Conservation (phyloP, 2,888 invertebrate genomes). For the Phytoseiulus persimilis region DNA sequence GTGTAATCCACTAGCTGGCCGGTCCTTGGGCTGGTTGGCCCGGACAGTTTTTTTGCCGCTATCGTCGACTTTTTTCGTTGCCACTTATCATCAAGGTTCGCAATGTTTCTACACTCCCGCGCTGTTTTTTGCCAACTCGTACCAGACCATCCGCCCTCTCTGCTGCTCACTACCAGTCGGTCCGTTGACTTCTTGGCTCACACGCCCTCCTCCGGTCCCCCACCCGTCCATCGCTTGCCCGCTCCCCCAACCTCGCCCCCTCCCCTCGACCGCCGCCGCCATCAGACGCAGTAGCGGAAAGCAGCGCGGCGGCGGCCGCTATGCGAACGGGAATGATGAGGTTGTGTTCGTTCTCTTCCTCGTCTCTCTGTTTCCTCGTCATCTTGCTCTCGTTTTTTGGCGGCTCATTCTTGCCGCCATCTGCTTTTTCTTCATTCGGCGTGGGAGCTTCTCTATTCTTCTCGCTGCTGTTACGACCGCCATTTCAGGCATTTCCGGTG, state of each 20-base stretch:
- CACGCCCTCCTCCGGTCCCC: neutral
- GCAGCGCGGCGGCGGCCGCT: neutral
- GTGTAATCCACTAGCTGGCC: neutral
- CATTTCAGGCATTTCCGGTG: conserved; percentile 5
- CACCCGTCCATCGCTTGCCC: neutral
- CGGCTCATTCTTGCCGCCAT: neutral
- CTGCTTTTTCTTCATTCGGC: neutral
- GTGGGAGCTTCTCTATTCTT: neutral
- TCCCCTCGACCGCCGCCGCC: neutral
- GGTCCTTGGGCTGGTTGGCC: neutral
- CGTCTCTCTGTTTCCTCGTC: neutral
- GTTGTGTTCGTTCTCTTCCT: neutral
- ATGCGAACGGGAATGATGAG: neutral
- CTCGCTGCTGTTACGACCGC: neutral
- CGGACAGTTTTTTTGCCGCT: neutral
- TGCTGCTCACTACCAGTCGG: neutral
- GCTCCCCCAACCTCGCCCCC: neutral
- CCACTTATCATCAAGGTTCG: neutral
- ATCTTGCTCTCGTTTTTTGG: neutral
- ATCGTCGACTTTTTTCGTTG: neutral
- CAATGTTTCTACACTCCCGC: neutral
- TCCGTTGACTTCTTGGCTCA: neutral
- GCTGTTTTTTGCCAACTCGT: neutral
- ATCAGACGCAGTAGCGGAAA: neutral
- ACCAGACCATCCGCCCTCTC: neutral